Conservation (phyloP, 2,113 vertebrate species). For the Cebidichthys violaceus region DNA sequence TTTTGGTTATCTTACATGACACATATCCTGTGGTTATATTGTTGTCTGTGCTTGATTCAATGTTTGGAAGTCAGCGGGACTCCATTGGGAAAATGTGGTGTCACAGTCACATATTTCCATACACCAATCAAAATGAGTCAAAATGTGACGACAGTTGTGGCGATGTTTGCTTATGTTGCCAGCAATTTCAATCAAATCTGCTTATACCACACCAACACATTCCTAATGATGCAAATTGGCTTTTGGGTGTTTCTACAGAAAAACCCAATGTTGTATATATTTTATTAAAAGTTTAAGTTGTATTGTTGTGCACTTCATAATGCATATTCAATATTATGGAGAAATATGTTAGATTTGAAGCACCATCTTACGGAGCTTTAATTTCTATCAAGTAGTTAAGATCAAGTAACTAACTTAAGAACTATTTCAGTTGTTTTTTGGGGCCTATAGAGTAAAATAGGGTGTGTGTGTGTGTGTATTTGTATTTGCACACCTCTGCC, state of each 20-base stretch:
- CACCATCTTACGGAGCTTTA: neutral
- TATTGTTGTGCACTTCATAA: neutral
- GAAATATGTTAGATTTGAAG: neutral
- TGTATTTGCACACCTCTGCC: conserved; percentile 43
- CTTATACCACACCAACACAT: neutral
- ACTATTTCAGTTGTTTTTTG: neutral
- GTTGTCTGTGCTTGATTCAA: neutral
- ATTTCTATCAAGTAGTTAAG: neutral
- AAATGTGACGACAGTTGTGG: neutral
- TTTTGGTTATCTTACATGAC: neutral
- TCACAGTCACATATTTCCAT: neutral
- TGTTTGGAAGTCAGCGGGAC: neutral
- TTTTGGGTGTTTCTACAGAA: neutral
- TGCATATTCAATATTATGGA: neutral
- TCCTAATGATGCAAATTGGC: neutral
- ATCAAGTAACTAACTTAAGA: neutral
- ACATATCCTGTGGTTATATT: neutral
- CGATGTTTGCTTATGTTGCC: neutral
- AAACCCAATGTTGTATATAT: neutral
- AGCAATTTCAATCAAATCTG: neutral
- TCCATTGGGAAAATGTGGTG: neutral
- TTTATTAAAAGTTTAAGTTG: neutral
- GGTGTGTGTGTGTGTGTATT: conserved; percentile 22
- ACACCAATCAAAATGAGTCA: neutral
- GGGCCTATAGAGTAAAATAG: neutral